phyloP scores from a whole-genome alignment of 2,888 invertebrate genomes.

The Lomographa bimaculata region DNA sequence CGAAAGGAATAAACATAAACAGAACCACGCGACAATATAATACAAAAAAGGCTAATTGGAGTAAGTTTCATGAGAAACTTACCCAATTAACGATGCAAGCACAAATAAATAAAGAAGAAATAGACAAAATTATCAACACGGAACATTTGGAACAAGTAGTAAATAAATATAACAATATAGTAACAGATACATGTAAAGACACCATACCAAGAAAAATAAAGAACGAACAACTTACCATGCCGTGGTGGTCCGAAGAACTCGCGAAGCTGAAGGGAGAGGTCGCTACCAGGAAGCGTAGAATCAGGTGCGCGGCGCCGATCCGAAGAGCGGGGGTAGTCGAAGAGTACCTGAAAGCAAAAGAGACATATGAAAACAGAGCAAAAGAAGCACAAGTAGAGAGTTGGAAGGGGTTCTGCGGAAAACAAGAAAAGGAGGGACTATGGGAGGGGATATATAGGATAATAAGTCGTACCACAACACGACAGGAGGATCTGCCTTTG shows the following conservation, averaged over 20 bases:
- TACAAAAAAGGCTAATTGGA: conserved; percentile 30
- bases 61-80: conserved; percentile 24
- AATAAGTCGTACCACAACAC: conserved; percentile 2
- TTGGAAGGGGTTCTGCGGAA: conserved; percentile 28
- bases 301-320: conserved; percentile 24
- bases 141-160: conserved; percentile 1
- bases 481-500: conserved; percentile 10
- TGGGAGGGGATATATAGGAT: conserved; percentile 23
- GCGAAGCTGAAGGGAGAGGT: conserved; percentile 17
- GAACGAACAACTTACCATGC: conserved; percentile 8
- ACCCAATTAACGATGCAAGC: not conserved
- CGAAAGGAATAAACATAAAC: conserved; percentile 3
- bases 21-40: conserved; percentile 28
- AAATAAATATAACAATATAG: conserved; percentile 3
- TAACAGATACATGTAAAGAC: conserved; percentile 11
- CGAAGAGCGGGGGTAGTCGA: conserved; percentile 22
- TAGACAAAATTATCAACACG: not conserved
- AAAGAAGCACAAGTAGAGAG: conserved; percentile 20
- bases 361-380: conserved; percentile 18
- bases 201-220: conserved; percentile 16
- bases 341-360: conserved; percentile 24
- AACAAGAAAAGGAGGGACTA: conserved; percentile 14
- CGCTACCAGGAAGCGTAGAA: conserved; percentile 19
- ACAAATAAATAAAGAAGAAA: conserved; percentile 1
- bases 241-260: conserved; percentile 31